A percentile compares a stretch with the other conserved stretches of the same genome.
phyloP scores from a whole-genome alignment of 2,113 vertebrate genomes.

The Puffinus mauretanicus region DNA sequence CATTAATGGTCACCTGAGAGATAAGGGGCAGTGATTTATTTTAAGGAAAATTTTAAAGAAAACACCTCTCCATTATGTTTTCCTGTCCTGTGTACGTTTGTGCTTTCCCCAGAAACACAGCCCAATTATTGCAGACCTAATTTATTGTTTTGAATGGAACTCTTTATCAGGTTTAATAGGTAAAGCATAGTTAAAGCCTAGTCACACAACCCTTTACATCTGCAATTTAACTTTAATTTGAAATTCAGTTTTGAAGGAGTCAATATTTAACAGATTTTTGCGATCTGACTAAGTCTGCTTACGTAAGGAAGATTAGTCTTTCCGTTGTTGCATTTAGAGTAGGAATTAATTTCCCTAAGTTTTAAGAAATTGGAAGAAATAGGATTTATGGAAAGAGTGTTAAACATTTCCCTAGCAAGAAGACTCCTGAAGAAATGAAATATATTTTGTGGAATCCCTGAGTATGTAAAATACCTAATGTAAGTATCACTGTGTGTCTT shows the following conservation, averaged over 20 bases:
- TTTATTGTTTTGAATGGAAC: not conserved
- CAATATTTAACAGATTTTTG: not conserved
- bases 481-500: not conserved
- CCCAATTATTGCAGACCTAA: not conserved
- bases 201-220: not conserved
- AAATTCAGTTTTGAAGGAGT: not conserved
- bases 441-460: not conserved
- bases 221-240: not conserved
- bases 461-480: not conserved
- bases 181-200: not conserved
- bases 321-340: not conserved
- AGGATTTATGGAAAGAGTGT: not conserved
- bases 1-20: not conserved
- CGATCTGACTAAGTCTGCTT: not conserved
- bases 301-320: not conserved
- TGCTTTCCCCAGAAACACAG: not conserved
- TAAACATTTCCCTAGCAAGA: not conserved
- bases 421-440: not conserved
- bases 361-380: not conserved
- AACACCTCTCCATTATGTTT: not conserved
- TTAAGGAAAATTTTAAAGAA: not conserved
- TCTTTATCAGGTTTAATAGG: not conserved
- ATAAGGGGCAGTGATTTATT: not conserved
- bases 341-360: not conserved
- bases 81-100: not conserved